A percentile compares a stretch with the other conserved stretches of the same genome.
Conservation (phyloP, 2,888 invertebrate genomes). For the Junonia oenone region DNA sequence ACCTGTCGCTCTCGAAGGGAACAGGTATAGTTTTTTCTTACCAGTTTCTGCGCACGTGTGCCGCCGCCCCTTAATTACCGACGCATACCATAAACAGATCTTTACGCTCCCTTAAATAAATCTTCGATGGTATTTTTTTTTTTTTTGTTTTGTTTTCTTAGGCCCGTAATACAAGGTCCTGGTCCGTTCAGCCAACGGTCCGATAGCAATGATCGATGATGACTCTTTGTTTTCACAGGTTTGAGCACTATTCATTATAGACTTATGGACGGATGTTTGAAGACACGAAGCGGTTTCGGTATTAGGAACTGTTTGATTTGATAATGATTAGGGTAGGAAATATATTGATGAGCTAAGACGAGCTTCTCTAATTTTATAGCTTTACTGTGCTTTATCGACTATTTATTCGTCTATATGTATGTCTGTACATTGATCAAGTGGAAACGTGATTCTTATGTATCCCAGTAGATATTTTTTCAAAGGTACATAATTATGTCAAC, state of each 20-base stretch:
- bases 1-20: conserved; percentile 70
- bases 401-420: too few species aligned
- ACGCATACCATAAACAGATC: conserved; percentile 80
- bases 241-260: conserved; percentile 16
- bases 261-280: conserved; percentile 28
- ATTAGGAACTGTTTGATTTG: not conserved
- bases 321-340: not conserved
- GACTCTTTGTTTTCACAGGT: conserved; percentile 68
- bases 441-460: too few species aligned
- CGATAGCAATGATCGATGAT: conserved; percentile 62
- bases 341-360: too few species aligned
- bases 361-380: too few species aligned
- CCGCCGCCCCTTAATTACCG: conserved; percentile 76
- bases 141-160: conserved; percentile 74
- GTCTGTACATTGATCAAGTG: too few species aligned
- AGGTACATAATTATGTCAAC: too few species aligned
- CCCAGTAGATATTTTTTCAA: too few species aligned
- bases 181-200: conserved; percentile 41
- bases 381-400: too few species aligned
- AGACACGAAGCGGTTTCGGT: not conserved
- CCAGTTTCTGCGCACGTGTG: conserved; percentile 76
- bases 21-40: conserved; percentile 74
- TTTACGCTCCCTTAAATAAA: conserved; percentile 80
- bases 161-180: conserved; percentile 65
- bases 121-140: conserved; percentile 62